phyloP scores from a whole-genome alignment of 2,113 vertebrate genomes.

The Platycercus adscitus region DNA sequence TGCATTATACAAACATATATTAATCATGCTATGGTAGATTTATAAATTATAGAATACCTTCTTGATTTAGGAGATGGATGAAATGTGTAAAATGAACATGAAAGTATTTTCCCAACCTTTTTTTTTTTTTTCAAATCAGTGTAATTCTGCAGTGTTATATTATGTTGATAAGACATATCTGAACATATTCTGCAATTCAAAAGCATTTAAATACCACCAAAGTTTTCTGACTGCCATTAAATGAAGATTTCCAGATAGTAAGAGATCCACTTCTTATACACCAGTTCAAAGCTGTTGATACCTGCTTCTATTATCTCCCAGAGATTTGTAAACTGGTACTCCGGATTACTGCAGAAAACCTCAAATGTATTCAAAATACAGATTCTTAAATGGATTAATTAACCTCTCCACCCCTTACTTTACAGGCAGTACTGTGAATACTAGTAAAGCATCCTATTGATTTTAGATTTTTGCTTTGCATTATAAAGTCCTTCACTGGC shows the following conservation, averaged over 20 bases:
- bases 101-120: neutral
- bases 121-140: neutral
- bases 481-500: neutral
- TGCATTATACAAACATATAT: neutral
- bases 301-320: neutral
- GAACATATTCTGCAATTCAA: neutral
- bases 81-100: neutral
- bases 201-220: neutral
- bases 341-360: neutral
- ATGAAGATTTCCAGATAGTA: neutral
- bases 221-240: neutral
- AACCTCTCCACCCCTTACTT: neutral
- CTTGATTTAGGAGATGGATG: neutral
- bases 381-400: conserved; percentile 37
- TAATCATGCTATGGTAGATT: neutral
- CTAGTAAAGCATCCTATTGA: conserved; percentile 36
- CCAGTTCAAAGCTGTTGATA: neutral
- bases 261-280: neutral
- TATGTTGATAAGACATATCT: neutral
- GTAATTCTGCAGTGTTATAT: neutral
- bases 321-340: conserved; percentile 20
- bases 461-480: conserved; percentile 42
- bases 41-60: neutral
- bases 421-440: conserved; percentile 12
- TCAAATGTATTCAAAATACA: conserved; percentile 38